phyloP scores from a whole-genome alignment of 2,113 vertebrate genomes.

The Pseudorasbora parva region DNA sequence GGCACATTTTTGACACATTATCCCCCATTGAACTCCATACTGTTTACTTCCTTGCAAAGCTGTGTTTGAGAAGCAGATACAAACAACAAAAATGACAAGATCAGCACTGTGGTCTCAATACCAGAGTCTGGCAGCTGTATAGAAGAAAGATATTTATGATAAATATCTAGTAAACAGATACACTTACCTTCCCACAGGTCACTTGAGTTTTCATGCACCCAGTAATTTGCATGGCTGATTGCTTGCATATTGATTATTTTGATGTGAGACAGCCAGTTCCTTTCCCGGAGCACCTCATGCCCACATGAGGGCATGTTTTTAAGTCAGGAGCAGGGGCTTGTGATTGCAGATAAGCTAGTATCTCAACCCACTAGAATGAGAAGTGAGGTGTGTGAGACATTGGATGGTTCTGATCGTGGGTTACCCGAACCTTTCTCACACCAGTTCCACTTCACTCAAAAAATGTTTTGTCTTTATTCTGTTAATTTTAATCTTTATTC shows the following conservation, averaged over 20 bases:
- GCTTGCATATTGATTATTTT: background rate
- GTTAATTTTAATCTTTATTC: too few relatives aligned
- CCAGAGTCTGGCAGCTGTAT: background rate
- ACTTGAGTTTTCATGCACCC: background rate
- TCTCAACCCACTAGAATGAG: conserved; percentile 48
- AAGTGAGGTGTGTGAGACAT: conserved; percentile 37
- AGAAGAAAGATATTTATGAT: conserved; percentile 54
- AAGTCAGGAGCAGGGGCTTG: conserved; percentile 36
- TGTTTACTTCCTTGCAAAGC: conserved; percentile 39
- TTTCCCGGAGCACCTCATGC: background rate
- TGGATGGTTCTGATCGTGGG: background rate
- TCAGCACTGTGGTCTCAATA: background rate
- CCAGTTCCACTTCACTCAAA: background rate
- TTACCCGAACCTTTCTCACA: background rate
- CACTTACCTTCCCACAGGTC: background rate
- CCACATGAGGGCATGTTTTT: conserved; percentile 3
- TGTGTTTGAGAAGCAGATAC: conserved; percentile 54
- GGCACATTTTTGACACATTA: conserved; percentile 25
- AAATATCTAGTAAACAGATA: background rate
- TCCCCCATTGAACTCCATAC: conserved; percentile 8
- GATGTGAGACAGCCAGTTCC: background rate
- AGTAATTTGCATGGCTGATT: conserved; percentile 25
- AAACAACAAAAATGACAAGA: conserved; percentile 9
- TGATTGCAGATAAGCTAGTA: conserved; percentile 48
- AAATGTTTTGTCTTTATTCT: too few relatives aligned